phyloP scores from a whole-genome alignment of 2,888 invertebrate species.

The Trissoscelio sp. region DNA sequence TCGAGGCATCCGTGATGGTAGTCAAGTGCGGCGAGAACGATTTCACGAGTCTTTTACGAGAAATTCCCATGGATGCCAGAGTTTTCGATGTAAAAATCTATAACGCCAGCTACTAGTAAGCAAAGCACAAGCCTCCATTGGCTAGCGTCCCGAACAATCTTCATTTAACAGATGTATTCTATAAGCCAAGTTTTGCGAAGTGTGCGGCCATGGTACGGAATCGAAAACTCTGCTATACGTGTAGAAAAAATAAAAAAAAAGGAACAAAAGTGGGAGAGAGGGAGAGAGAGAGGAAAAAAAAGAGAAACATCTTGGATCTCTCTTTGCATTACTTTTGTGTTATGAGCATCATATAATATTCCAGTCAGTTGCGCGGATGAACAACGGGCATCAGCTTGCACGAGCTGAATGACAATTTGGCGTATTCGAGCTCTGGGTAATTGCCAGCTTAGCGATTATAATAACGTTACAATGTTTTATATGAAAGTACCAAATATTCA shows the following conservation, averaged over 20 bases:
- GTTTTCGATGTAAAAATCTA: constrained; percentile 73
- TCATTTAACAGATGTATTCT: constrained; percentile 64
- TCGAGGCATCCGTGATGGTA: constrained; percentile 66
- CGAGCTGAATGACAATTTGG: constrained; percentile 80
- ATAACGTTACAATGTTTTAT: constrained; percentile 73
- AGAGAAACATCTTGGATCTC: constrained; percentile 57
- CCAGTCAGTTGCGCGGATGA: constrained; percentile 81
- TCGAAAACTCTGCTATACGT: constrained; percentile 55
- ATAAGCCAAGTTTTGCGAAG: constrained; percentile 74
- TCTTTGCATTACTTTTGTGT: constrained; percentile 77
- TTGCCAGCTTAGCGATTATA: constrained; percentile 81
- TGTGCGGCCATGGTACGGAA: constrained; percentile 64
- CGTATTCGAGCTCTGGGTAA: constrained; percentile 80
- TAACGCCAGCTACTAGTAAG: constrained; percentile 77
- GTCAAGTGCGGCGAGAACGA: constrained; percentile 72
- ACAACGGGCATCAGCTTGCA: constrained; percentile 80
- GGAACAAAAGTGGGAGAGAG: constrained; percentile 11
- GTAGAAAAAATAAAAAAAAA: constrained; percentile 48
- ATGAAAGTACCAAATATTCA: constrained; percentile 30
- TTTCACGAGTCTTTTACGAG: constrained; percentile 70
- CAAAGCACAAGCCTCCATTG: constrained; percentile 77
- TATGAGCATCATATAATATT: constrained; percentile 82
- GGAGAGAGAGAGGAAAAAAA: constrained; percentile 1
- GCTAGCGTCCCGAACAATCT: constrained; percentile 67
- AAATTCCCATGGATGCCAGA: constrained; percentile 76